Evolutionary conservation across 2,797 vertebrate species (phyloP).

Genomic region (Carapus acus): DNA sequence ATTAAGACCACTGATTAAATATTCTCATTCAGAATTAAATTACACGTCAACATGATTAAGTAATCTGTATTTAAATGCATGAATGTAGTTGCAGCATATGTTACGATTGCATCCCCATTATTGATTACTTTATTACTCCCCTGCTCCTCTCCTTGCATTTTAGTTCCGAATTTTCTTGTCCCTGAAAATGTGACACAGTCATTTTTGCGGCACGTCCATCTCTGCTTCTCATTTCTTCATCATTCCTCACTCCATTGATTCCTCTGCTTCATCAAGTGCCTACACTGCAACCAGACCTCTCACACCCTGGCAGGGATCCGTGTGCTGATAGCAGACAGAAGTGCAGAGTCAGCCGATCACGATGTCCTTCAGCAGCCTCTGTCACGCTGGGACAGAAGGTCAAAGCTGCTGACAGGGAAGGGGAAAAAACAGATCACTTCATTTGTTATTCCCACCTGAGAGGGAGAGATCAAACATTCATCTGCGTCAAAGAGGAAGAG

Average conservation of each 20-base stretch:
- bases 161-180: constrained; percentile 14
- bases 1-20: constrained; percentile 10
- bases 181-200: constrained; percentile 54
- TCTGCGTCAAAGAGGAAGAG: constrained; percentile 14
- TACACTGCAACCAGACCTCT: constrained; percentile 57
- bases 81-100: not conserved
- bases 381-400: constrained; percentile 55
- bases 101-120: constrained; percentile 15
- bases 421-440: constrained; percentile 48
- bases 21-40: constrained; percentile 1
- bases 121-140: constrained; percentile 14
- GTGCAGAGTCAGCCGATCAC: constrained; percentile 71
- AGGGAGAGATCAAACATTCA: constrained; percentile 33
- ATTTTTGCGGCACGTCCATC: constrained; percentile 67
- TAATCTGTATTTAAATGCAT: constrained; percentile 2
- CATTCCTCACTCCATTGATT: constrained; percentile 90
- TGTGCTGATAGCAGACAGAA: constrained; percentile 64
- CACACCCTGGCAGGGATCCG: constrained; percentile 64
- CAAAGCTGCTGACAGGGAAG: constrained; percentile 61
- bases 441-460: constrained; percentile 59
- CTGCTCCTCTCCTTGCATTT: constrained; percentile 7
- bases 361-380: constrained; percentile 62
- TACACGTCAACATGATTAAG: constrained; percentile 11
- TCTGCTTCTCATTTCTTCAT: constrained; percentile 81
- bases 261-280: constrained; percentile 77